Percentiles rank a stretch among this genome's conserved stretches.
phyloP scores from a whole-genome alignment of 2,797 vertebrate genomes.

The Antrozous pallidus region DNA sequence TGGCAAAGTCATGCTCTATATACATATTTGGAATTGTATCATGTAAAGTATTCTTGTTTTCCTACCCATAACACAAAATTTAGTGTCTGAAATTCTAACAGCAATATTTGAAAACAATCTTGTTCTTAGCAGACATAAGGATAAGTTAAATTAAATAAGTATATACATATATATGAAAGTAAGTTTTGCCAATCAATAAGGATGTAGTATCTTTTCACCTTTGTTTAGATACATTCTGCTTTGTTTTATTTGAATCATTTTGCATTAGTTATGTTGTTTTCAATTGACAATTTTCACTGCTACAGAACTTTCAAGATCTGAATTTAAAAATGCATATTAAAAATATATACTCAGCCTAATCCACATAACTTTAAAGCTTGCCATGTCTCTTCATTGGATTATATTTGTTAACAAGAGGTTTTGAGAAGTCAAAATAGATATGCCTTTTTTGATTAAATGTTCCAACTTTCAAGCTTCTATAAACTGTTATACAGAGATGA shows the following conservation, averaged over 20 bases:
- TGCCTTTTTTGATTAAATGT: conserved; percentile 34
- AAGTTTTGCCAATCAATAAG: background rate
- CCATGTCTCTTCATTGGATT: background rate
- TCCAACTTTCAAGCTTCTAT: conserved; percentile 34
- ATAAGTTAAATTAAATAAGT: background rate
- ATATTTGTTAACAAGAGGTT: conserved; percentile 16
- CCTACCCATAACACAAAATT: background rate
- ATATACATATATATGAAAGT: background rate
- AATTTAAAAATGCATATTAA: conserved; percentile 32
- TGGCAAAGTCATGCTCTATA: background rate
- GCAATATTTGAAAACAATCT: background rate
- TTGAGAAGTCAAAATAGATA: background rate
- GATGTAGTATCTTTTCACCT: background rate
- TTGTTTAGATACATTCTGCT: background rate
- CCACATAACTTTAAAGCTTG: conserved; percentile 15
- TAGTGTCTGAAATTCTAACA: background rate
- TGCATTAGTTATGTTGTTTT: conserved; percentile 20
- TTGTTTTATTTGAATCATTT: conserved; percentile 33
- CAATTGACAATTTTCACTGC: background rate
- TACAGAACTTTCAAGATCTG: conserved; percentile 1
- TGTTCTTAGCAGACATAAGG: background rate
- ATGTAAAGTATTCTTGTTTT: background rate
- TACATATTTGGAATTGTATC: background rate
- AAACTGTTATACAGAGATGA: conserved; percentile 3
- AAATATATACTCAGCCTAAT: conserved; percentile 6